These are phyloP conservation scores for Peromyscus eremicus DNA, from an alignment of 2,797 vertebrate genomes.

Conservation along the genomic window DNA sequence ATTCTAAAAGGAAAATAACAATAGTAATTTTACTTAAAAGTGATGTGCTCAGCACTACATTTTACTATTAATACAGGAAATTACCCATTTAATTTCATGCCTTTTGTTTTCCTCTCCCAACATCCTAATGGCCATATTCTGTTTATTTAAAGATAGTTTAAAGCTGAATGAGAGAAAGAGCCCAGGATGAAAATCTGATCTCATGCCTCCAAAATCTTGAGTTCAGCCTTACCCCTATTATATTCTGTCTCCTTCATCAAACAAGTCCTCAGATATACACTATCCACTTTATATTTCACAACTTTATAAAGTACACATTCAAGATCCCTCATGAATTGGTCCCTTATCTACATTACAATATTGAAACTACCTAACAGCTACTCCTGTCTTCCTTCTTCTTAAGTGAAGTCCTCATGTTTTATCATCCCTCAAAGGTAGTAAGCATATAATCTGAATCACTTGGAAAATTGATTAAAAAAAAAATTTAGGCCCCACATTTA, in stretches of 20 bases:
- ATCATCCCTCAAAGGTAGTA: not conserved
- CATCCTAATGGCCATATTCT: not conserved
- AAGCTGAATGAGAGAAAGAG: slow-evolving; percentile 25
- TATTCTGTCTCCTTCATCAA: not conserved
- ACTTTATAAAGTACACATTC: slow-evolving; percentile 9
- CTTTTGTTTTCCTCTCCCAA: slow-evolving; percentile 41
- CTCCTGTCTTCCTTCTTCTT: not conserved
- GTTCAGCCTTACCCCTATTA: slow-evolving; percentile 23
- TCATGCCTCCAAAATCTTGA: slow-evolving; percentile 23
- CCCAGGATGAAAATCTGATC: slow-evolving; percentile 21
- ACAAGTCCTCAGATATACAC: not conserved
- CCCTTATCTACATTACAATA: slow-evolving; percentile 36
- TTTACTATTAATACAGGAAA: slow-evolving; percentile 7
- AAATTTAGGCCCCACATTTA: not conserved
- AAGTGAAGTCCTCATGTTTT: not conserved
- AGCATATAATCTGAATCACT: not conserved
- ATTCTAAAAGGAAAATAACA: slow-evolving; percentile 47
- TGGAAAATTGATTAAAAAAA: slow-evolving; percentile 32
- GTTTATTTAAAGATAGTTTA: slow-evolving; percentile 25
- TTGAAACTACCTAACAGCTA: slow-evolving; percentile 15
- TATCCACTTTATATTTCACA: not conserved
- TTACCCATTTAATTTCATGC: slow-evolving; percentile 5
- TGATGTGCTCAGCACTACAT: not conserved
- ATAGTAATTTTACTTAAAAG: not conserved
- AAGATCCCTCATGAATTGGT: slow-evolving; percentile 17